Conservation (phyloP, 2,113 vertebrate species). For the Lota lota region DNA sequence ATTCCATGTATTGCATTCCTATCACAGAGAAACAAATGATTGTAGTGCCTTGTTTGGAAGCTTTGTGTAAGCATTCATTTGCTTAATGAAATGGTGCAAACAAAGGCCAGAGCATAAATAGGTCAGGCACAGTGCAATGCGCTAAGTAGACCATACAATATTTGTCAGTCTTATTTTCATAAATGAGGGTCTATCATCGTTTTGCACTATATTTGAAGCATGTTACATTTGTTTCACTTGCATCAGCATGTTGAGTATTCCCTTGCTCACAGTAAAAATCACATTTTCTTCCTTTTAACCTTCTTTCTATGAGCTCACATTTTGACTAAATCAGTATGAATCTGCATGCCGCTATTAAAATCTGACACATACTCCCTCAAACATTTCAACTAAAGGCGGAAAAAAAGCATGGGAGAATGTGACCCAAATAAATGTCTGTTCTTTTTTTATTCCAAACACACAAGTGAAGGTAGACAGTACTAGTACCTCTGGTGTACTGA, state of each 20-base stretch:
- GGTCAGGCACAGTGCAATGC: conserved; percentile 33
- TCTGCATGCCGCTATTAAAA: too few species aligned
- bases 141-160: background rate
- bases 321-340: too few species aligned
- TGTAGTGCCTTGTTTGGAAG: conserved; percentile 42
- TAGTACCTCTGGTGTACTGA: conserved; percentile 36
- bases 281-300: too few species aligned
- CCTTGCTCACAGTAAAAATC: too few species aligned
- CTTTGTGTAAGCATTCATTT: conserved; percentile 22
- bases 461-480: conserved; percentile 40
- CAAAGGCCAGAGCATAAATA: conserved; percentile 43
- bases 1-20: conserved; percentile 22
- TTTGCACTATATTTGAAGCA: too few species aligned
- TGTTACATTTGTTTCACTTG: too few species aligned
- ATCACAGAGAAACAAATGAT: conserved; percentile 32
- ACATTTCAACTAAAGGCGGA: too few species aligned
- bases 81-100: conserved; percentile 27
- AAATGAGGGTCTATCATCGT: too few species aligned
- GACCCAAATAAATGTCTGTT: conserved; percentile 24
- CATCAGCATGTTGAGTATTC: too few species aligned
- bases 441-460: conserved; percentile 44
- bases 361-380: too few species aligned
- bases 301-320: too few species aligned
- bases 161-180: background rate
- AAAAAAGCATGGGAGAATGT: too few species aligned